phyloP scores from a whole-genome alignment of 1,140 invertebrate species.

The Hylaeus anthracinus region DNA sequence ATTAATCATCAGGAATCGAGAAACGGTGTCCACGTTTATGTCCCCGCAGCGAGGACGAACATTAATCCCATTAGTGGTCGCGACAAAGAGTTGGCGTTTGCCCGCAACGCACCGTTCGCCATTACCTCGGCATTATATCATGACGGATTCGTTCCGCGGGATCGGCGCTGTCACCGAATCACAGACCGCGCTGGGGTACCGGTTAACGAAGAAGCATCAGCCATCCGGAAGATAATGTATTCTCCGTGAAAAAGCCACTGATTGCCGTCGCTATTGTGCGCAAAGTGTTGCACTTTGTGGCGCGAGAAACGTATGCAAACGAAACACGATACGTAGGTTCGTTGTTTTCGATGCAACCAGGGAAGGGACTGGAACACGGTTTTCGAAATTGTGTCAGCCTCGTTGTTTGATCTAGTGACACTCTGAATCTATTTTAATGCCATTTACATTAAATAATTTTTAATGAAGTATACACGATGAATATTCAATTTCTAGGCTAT shows the following conservation, averaged over 20 bases:
- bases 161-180: constrained; percentile 68
- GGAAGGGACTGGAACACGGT: background rate
- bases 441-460: too few relatives aligned
- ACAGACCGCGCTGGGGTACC: constrained; percentile 7
- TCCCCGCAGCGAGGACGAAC: constrained; percentile 24
- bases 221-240: constrained; percentile 41
- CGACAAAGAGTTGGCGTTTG: constrained; percentile 46
- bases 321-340: constrained; percentile 12
- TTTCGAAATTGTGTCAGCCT: background rate
- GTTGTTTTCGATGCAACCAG: constrained; percentile 21
- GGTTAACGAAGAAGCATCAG: constrained; percentile 44
- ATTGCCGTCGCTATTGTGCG: constrained; percentile 36
- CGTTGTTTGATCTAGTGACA: too few relatives aligned
- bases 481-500: too few relatives aligned
- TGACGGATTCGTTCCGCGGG: constrained; percentile 66
- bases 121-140: constrained; percentile 63
- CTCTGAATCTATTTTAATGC: too few relatives aligned
- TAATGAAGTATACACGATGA: too few relatives aligned
- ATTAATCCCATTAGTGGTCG: constrained; percentile 64
- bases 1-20: constrained; percentile 6
- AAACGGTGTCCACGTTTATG: constrained; percentile 30
- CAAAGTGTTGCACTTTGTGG: background rate
- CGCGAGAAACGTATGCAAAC: constrained; percentile 19
- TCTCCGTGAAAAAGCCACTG: constrained; percentile 45
- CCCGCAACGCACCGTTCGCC: constrained; percentile 42